A percentile compares a stretch with the other conserved stretches of the same genome.
Evolutionary conservation across 2,797 vertebrate species (phyloP).

Genomic region (Melanotaenia maccullochi): DNA sequence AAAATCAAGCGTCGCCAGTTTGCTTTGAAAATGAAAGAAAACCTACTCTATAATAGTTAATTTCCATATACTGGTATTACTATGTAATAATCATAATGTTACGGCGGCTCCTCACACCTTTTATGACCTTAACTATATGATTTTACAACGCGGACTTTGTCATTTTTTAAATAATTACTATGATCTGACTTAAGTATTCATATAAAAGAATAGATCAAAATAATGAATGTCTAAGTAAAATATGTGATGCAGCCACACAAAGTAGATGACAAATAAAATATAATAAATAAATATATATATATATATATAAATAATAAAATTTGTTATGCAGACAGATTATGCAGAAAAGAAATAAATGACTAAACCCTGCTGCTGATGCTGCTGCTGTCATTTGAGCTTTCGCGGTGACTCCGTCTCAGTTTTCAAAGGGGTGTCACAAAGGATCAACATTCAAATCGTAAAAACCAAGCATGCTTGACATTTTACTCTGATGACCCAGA

Average conservation of each 20-base stretch:
- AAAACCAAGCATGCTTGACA: not conserved
- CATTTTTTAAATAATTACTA: not conserved
- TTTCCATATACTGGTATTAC: not conserved
- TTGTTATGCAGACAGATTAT: not conserved
- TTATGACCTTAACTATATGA: not conserved
- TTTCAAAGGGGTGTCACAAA: conserved; percentile 11
- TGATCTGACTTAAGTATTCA: not conserved
- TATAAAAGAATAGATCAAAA: not conserved
- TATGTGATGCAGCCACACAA: not conserved
- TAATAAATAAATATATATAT: too few relatives aligned
- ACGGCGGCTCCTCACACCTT: too few relatives aligned
- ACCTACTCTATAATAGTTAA: too few relatives aligned
- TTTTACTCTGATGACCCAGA: not conserved
- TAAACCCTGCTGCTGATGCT: too few relatives aligned
- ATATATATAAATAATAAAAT: too few relatives aligned
- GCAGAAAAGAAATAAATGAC: too few relatives aligned
- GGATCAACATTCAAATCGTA: not conserved
- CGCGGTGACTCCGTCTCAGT: not conserved
- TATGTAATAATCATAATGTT: not conserved
- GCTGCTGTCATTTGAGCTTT: conserved; percentile 8
- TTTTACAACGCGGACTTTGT: not conserved
- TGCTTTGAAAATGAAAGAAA: too few relatives aligned
- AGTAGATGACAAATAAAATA: not conserved
- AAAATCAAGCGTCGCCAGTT: not conserved
- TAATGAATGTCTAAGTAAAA: not conserved